Conservation (phyloP, 2,113 vertebrate species). For the Paradoxurus hermaphroditus region DNA sequence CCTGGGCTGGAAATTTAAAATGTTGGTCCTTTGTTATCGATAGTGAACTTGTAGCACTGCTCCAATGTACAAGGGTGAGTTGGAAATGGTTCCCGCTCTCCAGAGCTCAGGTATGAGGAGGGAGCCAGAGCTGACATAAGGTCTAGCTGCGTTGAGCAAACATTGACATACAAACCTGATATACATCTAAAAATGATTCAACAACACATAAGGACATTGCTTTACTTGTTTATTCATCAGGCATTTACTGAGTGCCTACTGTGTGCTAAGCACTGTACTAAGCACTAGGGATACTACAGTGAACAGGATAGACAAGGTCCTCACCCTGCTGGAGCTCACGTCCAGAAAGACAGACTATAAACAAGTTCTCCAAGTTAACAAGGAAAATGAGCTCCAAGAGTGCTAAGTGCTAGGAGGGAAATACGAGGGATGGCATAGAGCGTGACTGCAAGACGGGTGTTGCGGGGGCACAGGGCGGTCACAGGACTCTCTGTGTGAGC, state of each 20-base stretch:
- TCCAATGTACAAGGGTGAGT: not conserved
- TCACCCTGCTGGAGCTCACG: not conserved
- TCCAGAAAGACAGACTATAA: not conserved
- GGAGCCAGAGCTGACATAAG: not conserved
- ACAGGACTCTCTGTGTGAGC: not conserved
- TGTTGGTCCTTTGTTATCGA: not conserved
- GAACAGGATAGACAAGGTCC: not conserved
- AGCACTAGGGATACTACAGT: not conserved
- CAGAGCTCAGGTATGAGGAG: not conserved
- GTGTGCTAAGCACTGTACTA: not conserved
- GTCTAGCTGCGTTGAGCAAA: not conserved
- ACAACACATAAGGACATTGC: not conserved
- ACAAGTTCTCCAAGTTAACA: not conserved
- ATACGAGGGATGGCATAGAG: not conserved
- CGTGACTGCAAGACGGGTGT: not conserved
- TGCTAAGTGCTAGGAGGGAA: not conserved
- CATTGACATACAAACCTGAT: not conserved
- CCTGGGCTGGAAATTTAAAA: not conserved
- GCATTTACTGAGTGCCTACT: not conserved
- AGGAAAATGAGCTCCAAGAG: not conserved
- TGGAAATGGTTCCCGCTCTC: not conserved
- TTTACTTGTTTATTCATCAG: not conserved
- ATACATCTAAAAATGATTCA: not conserved
- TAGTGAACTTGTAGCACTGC: no score
- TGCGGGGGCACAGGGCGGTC: not conserved